A percentile compares a stretch with the other conserved stretches of the same genome.
Evolutionary conservation across 2,113 vertebrate genomes (phyloP).

Genomic region (Rhabdornis inornatus): DNA sequence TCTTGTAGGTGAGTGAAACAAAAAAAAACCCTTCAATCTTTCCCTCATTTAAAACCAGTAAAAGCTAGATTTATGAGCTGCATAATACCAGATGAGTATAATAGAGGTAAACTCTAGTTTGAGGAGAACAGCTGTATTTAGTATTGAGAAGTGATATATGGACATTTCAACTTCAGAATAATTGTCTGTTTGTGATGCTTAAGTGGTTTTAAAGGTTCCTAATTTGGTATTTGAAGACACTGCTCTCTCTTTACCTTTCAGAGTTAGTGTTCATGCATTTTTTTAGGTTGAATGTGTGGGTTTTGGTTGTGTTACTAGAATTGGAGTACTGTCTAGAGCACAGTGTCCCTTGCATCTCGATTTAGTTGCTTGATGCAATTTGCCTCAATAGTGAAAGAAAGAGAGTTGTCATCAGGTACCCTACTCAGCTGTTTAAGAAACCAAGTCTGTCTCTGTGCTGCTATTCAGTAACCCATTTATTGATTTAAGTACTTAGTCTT

Average conservation of each 20-base stretch:
- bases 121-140: neutral
- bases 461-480: neutral
- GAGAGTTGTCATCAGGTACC: neutral
- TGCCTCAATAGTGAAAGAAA: neutral
- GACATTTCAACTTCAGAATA: neutral
- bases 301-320: neutral
- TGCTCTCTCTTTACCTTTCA: neutral
- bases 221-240: neutral
- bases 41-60: neutral
- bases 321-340: neutral
- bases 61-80: neutral
- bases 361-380: neutral
- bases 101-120: neutral
- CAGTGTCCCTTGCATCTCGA: neutral
- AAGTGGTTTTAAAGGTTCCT: neutral
- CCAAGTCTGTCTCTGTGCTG: neutral
- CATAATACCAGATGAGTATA: neutral
- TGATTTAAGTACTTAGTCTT: neutral
- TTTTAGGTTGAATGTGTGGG: neutral
- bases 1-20: slow-evolving; percentile 88
- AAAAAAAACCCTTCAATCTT: neutral
- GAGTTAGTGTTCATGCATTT: neutral
- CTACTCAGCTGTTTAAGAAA: neutral
- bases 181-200: neutral
- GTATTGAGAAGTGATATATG: neutral